Evolutionary conservation across 1,140 invertebrate species (phyloP).

Genomic region (Drosophila pectinifera): DNA sequence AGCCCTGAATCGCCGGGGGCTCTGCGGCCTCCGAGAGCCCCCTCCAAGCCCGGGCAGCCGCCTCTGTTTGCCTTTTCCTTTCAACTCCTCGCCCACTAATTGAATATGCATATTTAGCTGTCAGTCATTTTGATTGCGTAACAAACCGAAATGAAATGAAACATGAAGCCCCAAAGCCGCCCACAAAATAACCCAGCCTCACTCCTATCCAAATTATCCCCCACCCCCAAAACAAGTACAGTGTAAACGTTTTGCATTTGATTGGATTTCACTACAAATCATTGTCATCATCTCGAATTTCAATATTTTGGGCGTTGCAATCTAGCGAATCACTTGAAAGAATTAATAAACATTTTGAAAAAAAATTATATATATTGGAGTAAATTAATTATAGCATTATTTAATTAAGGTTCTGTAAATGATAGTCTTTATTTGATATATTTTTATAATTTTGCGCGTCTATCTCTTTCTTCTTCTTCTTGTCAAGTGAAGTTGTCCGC

Average conservation of each 20-base stretch:
- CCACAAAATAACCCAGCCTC: background rate
- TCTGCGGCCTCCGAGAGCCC: background rate
- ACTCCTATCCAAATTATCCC: background rate
- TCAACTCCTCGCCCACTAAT: slow-evolving; percentile 44
- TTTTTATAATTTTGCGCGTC: no score
- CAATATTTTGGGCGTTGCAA: slow-evolving; percentile 27
- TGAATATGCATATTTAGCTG: slow-evolving; percentile 61
- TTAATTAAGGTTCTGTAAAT: no score
- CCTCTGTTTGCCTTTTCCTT: slow-evolving; percentile 35
- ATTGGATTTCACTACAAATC: slow-evolving; percentile 33
- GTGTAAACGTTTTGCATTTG: slow-evolving; percentile 37
- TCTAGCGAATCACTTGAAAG: slow-evolving; percentile 2
- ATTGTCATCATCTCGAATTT: slow-evolving; percentile 38
- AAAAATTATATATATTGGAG: no score
- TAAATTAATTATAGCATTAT: background rate
- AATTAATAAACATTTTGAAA: background rate
- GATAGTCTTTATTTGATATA: no score
- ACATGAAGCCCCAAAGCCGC: slow-evolving; percentile 30
- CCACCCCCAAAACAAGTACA: background rate
- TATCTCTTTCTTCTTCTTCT: no score
- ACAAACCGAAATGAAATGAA: slow-evolving; percentile 51
- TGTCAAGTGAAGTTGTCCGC: no score
- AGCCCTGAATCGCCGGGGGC: slow-evolving; percentile 16
- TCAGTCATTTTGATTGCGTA: slow-evolving; percentile 55
- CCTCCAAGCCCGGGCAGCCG: background rate